phyloP scores from a whole-genome alignment of 1,140 invertebrate species.

The Neodiprion fabricii region DNA sequence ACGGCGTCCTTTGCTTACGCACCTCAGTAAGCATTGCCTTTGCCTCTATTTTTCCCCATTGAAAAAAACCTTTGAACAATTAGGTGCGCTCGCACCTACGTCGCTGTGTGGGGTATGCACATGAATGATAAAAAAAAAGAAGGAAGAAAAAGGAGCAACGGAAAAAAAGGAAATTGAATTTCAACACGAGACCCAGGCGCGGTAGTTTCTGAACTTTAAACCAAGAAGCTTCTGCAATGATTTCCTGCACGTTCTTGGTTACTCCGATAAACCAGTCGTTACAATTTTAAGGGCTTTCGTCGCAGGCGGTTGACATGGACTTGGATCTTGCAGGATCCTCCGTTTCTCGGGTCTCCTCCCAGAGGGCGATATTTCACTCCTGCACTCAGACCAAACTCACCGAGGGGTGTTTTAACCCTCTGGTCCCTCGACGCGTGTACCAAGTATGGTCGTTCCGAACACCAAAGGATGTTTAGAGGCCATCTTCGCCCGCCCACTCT shows the following conservation, averaged over 20 bases:
- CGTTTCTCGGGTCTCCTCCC: neutral
- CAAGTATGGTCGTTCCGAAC: neutral
- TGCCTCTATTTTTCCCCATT: no score
- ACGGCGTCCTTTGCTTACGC: no score
- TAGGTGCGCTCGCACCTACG: no score
- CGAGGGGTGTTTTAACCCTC: neutral
- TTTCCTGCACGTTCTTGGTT: neutral
- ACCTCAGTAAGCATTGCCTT: no score
- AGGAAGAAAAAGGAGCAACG: no score
- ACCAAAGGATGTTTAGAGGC: slow-evolving; percentile 1
- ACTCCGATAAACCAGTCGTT: neutral
- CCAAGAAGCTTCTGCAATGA: no score
- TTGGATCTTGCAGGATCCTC: neutral
- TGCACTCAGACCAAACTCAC: neutral
- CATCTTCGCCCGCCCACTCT: neutral
- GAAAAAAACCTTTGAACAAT: no score
- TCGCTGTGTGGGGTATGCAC: no score
- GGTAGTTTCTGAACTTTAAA: no score
- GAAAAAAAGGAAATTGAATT: no score
- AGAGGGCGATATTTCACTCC: slow-evolving; percentile 11
- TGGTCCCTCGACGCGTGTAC: neutral
- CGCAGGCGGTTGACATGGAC: neutral
- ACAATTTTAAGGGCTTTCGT: neutral
- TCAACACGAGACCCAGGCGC: no score
- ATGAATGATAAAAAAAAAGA: no score